phyloP scores from a whole-genome alignment of 2,113 vertebrate species.

The Motacilla alba region DNA sequence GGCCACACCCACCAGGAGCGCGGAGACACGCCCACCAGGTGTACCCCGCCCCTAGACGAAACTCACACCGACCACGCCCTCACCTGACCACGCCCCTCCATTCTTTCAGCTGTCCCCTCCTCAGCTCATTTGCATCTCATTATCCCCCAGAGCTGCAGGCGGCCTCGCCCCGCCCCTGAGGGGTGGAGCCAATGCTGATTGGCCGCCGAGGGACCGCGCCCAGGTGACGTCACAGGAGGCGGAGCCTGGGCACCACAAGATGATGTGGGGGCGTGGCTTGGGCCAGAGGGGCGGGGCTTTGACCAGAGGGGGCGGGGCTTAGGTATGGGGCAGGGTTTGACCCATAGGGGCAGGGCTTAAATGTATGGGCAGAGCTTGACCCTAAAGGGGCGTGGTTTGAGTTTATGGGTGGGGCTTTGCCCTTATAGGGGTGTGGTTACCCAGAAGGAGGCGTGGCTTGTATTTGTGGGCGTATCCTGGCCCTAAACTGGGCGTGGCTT shows the following conservation, averaged over 20 bases:
- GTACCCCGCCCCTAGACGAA: too few relatives aligned
- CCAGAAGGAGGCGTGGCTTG: fast-evolving
- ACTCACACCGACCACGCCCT: not conserved
- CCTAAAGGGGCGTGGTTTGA: not conserved
- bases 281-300: too few relatives aligned
- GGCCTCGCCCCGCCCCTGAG: not conserved
- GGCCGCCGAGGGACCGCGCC: not conserved
- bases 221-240: not conserved
- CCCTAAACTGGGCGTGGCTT: too few relatives aligned
- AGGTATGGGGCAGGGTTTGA: too few relatives aligned
- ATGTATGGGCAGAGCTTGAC: too few relatives aligned
- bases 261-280: not conserved
- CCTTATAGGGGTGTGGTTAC: too few relatives aligned
- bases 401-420: too few relatives aligned
- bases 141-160: not conserved
- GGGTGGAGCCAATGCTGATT: not conserved
- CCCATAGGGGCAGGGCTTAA: too few relatives aligned
- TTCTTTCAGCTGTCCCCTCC: too few relatives aligned
- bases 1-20: too few relatives aligned
- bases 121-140: not conserved
- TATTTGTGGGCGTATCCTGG: fast-evolving
- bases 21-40: too few relatives aligned
- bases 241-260: not conserved
- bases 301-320: too few relatives aligned
- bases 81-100: not conserved